Conservation (phyloP, 1,140 invertebrate genomes). For the Maniola jurtina region DNA sequence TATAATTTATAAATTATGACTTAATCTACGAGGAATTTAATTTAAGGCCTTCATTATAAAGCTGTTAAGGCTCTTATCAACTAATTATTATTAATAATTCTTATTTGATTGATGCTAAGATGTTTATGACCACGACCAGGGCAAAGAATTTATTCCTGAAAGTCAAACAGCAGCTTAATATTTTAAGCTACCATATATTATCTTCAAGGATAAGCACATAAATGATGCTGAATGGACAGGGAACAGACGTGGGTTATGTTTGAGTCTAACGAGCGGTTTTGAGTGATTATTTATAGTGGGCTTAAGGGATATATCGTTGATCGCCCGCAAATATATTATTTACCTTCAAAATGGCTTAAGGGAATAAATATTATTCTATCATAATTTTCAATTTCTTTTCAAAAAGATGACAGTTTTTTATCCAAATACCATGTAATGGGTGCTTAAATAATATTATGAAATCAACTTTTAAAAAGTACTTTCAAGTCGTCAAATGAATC, state of each 20-base stretch:
- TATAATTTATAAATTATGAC: too few relatives aligned
- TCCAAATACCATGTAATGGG: background rate
- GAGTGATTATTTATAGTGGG: conserved; percentile 48
- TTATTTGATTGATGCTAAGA: too few relatives aligned
- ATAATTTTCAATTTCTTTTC: conserved; percentile 11
- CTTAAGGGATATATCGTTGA: conserved; percentile 40
- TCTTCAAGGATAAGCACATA: conserved; percentile 22
- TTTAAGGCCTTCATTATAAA: too few relatives aligned
- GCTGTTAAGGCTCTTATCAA: too few relatives aligned
- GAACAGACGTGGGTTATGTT: conserved; percentile 37
- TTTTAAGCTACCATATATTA: conserved; percentile 15
- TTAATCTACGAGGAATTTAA: too few relatives aligned
- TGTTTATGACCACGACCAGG: too few relatives aligned
- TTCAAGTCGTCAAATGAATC: too few relatives aligned
- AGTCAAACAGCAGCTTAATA: background rate
- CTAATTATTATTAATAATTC: too few relatives aligned
- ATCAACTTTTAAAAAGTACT: too few relatives aligned
- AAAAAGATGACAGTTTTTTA: background rate
- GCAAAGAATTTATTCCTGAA: too few relatives aligned
- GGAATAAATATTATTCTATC: conserved; percentile 10
- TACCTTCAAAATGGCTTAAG: conserved; percentile 21
- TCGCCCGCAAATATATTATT: conserved; percentile 37
- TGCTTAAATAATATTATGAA: too few relatives aligned
- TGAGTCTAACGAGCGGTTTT: conserved; percentile 36
- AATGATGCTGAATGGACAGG: conserved; percentile 40